phyloP scores from a whole-genome alignment of 2,888 invertebrate genomes.

The Lasioglossum morio region DNA sequence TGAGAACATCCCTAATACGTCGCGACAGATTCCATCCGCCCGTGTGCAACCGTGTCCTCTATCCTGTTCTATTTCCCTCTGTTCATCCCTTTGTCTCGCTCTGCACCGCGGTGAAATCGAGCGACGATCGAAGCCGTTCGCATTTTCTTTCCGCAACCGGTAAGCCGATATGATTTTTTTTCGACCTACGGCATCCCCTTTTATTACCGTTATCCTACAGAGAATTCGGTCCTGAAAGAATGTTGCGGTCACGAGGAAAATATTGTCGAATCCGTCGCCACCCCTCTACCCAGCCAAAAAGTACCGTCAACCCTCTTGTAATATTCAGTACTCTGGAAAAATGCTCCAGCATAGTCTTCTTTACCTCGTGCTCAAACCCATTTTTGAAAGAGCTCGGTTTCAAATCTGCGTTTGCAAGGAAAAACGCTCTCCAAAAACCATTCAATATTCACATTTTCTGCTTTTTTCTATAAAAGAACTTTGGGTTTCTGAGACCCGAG shows the following conservation, averaged over 20 bases:
- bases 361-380: background rate
- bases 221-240: background rate
- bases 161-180: slow-evolving; percentile 56
- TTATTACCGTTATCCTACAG: slow-evolving; percentile 11
- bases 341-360: background rate
- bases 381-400: too few relatives aligned
- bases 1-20: slow-evolving; percentile 86
- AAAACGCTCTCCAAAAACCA: too few relatives aligned
- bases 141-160: slow-evolving; percentile 50
- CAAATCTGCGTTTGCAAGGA: too few relatives aligned
- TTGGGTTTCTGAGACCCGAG: too few relatives aligned
- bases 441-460: too few relatives aligned
- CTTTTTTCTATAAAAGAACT: too few relatives aligned
- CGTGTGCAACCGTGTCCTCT: slow-evolving; percentile 80
- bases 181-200: slow-evolving; percentile 14
- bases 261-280: background rate
- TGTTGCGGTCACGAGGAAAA: background rate
- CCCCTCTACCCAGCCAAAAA: background rate
- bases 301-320: background rate
- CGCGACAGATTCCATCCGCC: slow-evolving; percentile 86
- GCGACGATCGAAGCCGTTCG: slow-evolving; percentile 32
- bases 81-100: slow-evolving; percentile 46
- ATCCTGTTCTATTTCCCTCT: slow-evolving; percentile 63
- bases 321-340: background rate
- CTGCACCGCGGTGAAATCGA: slow-evolving; percentile 40